Evolutionary conservation across 2,797 vertebrate species (phyloP), one percentile per base, ranked within the genome.

Genomic region (Chloroceryle amazona): DNA sequence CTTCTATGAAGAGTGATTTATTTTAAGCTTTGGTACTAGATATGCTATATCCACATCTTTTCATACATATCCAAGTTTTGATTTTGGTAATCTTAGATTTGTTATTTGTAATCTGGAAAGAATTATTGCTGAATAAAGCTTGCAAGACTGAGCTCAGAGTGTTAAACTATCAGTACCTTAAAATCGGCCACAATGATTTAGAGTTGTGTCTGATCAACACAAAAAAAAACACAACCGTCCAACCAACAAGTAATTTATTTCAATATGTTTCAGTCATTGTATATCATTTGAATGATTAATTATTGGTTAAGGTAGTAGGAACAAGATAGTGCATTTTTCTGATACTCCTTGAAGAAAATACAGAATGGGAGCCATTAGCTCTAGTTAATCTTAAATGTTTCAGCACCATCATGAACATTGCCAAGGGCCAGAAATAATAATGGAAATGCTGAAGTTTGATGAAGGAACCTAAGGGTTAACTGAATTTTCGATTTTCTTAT

Each of bases 351-450:
- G 83, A 93, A 94, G 73, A 42, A 96, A 96, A 95, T 72, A 26
- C 66, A 94, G 95, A 95, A 95, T 61, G 62, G 83, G 88, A 97
- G 93, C 95, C 94, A 68, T 90, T 94, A 89, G 17, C 31, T 87
- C 70, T 84, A 97, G 94, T 47, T 72, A 94, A 55, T 75, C 90
- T 95, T 97, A 92, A 97, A 94, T 91, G 83, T 84, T 92, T 97
- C 94, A 93, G 93, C 94, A 67, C 11, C 23, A 6, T 92, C 91
- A 89, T 90, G 91, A 96, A 94, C 87, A 93, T 72, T 18, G 86
- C 89, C 74, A 93, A 89, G 25, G 68, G 54, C 51, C 71, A 82
- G 82, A 92, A 95, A 89, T 72, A 25, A 25, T 51, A 26, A 25
- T 51, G 25, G 25, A 51, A 46, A 51, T 51, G 82, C 19, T 92